Percentiles rank a stretch among this genome's conserved stretches.
Conservation (phyloP, 2,113 vertebrate genomes). For the Formicarius rufipectus region DNA sequence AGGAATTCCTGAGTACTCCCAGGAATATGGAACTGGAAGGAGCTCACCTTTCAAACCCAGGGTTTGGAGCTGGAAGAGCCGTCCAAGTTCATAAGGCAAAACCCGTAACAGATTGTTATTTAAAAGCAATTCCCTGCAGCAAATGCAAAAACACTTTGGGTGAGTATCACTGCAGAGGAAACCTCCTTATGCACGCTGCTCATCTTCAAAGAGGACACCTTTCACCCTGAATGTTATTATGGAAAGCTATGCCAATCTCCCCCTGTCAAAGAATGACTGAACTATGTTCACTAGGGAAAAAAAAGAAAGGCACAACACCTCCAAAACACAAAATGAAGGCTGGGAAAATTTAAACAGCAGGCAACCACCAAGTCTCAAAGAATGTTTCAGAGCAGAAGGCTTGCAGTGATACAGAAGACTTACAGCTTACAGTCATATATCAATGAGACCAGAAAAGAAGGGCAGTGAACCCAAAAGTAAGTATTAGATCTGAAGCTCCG, state of each 20-base stretch:
- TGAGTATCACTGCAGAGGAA: background rate
- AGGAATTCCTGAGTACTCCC: background rate
- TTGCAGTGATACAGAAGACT: background rate
- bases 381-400: background rate
- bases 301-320: background rate
- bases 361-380: background rate
- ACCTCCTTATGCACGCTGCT: background rate
- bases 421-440: background rate
- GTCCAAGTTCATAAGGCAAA: constrained; percentile 99
- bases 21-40: background rate
- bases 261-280: background rate
- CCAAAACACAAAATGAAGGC: background rate
- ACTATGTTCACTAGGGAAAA: background rate
- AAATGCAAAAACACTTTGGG: background rate
- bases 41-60: constrained; percentile 94
- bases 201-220: background rate
- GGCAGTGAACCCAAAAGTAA: background rate
- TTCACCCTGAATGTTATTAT: background rate
- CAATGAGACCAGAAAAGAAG: background rate
- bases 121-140: constrained; percentile 98
- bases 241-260: background rate
- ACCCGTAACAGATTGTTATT: constrained; percentile 99
- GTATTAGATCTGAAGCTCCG: background rate
- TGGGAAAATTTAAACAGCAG: background rate
- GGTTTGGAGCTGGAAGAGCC: constrained; percentile 97